Percentiles rank a stretch among this genome's conserved stretches.
These are phyloP conservation scores for Orcinus orca DNA, from an alignment of 2,113 vertebrate genomes.

Conservation along the genomic window DNA sequence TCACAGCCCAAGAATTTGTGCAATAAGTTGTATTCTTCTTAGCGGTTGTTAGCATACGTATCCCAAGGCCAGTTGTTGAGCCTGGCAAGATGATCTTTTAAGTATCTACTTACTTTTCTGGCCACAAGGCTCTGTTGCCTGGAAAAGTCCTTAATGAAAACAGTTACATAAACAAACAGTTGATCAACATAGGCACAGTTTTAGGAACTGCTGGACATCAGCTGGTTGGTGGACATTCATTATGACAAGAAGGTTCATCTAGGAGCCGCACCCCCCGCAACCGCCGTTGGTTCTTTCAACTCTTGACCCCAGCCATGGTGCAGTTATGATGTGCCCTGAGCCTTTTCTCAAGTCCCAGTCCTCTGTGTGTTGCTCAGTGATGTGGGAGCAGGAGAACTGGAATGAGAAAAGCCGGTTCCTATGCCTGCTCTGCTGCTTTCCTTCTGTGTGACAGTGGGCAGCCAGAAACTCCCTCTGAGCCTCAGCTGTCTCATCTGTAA, in stretches of 20 bases:
- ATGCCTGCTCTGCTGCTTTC: background rate
- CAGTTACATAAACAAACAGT: background rate
- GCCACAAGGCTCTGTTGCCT: background rate
- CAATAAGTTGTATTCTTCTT: conserved; percentile 13
- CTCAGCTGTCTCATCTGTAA: background rate
- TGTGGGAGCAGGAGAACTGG: background rate
- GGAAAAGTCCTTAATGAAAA: conserved; percentile 33
- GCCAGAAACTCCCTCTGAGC: background rate
- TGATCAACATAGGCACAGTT: background rate
- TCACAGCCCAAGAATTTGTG: background rate
- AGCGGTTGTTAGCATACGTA: background rate
- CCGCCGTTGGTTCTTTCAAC: background rate
- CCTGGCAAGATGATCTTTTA: background rate
- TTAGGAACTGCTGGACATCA: background rate
- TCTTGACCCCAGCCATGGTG: too few species aligned
- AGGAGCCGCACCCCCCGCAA: too few species aligned
- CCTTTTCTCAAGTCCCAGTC: background rate
- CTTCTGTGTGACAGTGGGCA: background rate
- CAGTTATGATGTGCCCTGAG: background rate
- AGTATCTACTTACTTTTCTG: conserved; percentile 26
- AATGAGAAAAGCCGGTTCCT: background rate
- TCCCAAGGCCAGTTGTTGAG: conserved; percentile 1
- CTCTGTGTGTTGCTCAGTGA: background rate
- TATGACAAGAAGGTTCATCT: background rate
- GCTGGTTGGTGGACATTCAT: background rate